Base-by-base conservation (phyloP, 2,797 vertebrate genomes). In the Acestrorhynchus altus region DNA sequence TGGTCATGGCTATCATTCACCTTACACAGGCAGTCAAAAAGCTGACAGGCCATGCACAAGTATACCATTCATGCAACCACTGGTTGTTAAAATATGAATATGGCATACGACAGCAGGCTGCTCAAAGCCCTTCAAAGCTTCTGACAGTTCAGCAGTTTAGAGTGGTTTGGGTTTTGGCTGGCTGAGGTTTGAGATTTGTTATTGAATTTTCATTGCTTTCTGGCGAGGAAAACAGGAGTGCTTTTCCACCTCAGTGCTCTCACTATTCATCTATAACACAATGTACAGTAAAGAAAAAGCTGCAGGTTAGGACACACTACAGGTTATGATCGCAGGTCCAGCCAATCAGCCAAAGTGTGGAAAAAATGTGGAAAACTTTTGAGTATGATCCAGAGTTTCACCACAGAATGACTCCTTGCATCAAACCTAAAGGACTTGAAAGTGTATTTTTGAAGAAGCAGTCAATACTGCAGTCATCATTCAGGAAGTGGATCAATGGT, bases 21-120 rank as follows among this genome's bases (percentile, higher is more conserved):
- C 90, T 81, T 86, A 87, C 87, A 90, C 87, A 84, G 83, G 87
- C 86, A 90, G 89, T 93, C 93, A 93, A 86, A 89, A 90, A 93
- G 89, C 87, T 93, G 93, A 94, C 92, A 90, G 89, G 87, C 85
- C 90, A 89, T 92, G 85, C 87, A 85, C 78, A 87, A 90, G 90
- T 89, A 86, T 87, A 89, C 78, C 77, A 81, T 79, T 88, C 86
- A 86, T 83, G 80, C 79, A 86, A 88, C 66, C 70, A 72, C 28
- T 46, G 49, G 60, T 52, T 74, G 60, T 72, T 75, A 56, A 74
- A 77, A 79, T 79, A 74, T 64, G 59, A 68, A 72, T 51, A 77
- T 67, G 60, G 59, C 28, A 63, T 68, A 76, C 46, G 69, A 40
- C 76, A 59, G 47, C 24, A 56, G 68, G 60, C 28, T 56, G 26